Conservation (phyloP, 2,888 invertebrate genomes). For the Linhomoeus sp. region DNA sequence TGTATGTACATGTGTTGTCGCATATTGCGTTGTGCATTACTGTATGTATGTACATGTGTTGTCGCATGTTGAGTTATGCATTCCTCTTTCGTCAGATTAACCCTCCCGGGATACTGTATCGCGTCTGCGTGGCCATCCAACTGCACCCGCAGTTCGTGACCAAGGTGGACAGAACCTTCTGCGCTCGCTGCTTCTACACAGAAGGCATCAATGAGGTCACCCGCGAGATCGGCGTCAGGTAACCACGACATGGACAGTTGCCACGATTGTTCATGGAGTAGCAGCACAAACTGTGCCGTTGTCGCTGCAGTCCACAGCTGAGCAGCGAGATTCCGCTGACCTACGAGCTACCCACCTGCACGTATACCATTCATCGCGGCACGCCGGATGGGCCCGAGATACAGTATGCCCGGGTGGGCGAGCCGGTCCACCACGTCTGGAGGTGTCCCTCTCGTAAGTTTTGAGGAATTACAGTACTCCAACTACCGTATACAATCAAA, state of each 20-base stretch:
- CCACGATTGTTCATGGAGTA: neutral
- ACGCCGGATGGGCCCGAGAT: slow-evolving; percentile 20
- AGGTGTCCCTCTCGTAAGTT: slow-evolving; percentile 16
- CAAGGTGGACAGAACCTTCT: slow-evolving; percentile 23
- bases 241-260: neutral
- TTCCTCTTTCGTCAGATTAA: slow-evolving; percentile 10
- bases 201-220: slow-evolving; percentile 8
- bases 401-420: slow-evolving; percentile 22
- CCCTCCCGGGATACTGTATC: slow-evolving; percentile 18
- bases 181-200: slow-evolving; percentile 25
- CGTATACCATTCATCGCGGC: slow-evolving; percentile 5
- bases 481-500: neutral
- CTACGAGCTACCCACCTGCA: neutral
- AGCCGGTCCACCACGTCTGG: slow-evolving; percentile 24
- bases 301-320: neutral
- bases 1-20: too few relatives aligned
- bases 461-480: neutral
- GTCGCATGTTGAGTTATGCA: neutral
- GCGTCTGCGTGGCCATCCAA: slow-evolving; percentile 21
- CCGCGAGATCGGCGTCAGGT: neutral
- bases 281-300: neutral
- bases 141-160: slow-evolving; percentile 26
- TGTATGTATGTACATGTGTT: too few relatives aligned
- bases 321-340: slow-evolving; percentile 1
- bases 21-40: too few relatives aligned